A percentile compares a stretch with the other conserved stretches of the same genome.
These are phyloP conservation scores for Eurystomus gularis DNA, from an alignment of 2,113 vertebrate species.

Conservation along the genomic window DNA sequence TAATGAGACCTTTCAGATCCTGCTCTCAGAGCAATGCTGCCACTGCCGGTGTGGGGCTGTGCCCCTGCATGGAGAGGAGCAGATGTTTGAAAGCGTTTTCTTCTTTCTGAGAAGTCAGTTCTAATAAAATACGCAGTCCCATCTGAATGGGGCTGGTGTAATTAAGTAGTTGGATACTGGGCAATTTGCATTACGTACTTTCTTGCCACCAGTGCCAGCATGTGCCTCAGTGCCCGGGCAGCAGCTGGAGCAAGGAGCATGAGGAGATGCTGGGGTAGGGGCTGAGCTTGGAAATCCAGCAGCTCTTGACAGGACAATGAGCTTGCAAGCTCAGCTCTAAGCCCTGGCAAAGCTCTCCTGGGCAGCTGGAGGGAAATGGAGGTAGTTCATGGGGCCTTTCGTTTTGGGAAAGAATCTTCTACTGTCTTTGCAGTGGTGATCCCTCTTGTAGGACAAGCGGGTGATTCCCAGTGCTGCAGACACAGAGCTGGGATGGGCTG, in stretches of 20 bases:
- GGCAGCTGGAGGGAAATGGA: neutral
- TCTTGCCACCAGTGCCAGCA: neutral
- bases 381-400: neutral
- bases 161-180: neutral
- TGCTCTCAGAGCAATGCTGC: neutral
- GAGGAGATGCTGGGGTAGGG: neutral
- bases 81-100: neutral
- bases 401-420: neutral
- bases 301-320: neutral
- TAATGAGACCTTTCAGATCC: neutral
- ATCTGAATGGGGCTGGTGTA: neutral
- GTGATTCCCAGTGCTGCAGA: neutral
- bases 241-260: neutral
- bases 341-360: neutral
- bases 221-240: neutral
- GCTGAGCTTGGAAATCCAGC: neutral
- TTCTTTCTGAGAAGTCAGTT: neutral
- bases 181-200: neutral
- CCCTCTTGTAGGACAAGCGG: accelerated
- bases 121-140: neutral
- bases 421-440: neutral
- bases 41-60: neutral
- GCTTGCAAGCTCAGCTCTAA: neutral
- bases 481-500: neutral
- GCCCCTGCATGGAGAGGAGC: neutral